Conservation (phyloP, 2,888 invertebrate species). For the Spodoptera littoralis region DNA sequence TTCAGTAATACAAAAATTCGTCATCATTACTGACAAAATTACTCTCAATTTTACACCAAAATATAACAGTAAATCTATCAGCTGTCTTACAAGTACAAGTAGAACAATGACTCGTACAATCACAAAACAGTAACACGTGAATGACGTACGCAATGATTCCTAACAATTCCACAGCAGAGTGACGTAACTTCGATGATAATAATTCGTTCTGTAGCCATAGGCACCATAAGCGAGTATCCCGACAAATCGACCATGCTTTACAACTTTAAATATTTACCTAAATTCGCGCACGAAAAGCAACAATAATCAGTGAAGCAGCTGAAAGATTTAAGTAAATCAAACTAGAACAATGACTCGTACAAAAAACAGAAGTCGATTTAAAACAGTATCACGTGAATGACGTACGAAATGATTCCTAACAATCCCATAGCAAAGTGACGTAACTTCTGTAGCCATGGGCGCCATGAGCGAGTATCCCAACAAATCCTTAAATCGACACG, state of each 20-base stretch:
- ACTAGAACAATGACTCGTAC: conserved; percentile 28
- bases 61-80: conserved; percentile 3
- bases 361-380: conserved; percentile 7
- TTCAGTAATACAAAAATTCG: background rate
- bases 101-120: conserved; percentile 30
- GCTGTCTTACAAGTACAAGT: conserved; percentile 13
- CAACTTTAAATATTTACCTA: no score
- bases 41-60: background rate
- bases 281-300: background rate
- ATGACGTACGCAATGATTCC: conserved; percentile 24
- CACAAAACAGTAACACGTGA: conserved; percentile 17
- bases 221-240: no score
- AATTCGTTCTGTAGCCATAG: no score
- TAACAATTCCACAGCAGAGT: conserved; percentile 30
- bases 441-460: conserved; percentile 12
- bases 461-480: conserved; percentile 42
- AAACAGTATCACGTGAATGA: conserved; percentile 29
- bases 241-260: no score
- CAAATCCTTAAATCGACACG: conserved; percentile 67
- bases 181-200: conserved; percentile 6
- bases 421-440: conserved; percentile 33
- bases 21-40: background rate
- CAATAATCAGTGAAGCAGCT: no score
- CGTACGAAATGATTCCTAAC: conserved; percentile 9
- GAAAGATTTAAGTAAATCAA: background rate